Evolutionary conservation across 2,113 vertebrate species (phyloP).

Genomic region (Pangasianodon gigas): DNA sequence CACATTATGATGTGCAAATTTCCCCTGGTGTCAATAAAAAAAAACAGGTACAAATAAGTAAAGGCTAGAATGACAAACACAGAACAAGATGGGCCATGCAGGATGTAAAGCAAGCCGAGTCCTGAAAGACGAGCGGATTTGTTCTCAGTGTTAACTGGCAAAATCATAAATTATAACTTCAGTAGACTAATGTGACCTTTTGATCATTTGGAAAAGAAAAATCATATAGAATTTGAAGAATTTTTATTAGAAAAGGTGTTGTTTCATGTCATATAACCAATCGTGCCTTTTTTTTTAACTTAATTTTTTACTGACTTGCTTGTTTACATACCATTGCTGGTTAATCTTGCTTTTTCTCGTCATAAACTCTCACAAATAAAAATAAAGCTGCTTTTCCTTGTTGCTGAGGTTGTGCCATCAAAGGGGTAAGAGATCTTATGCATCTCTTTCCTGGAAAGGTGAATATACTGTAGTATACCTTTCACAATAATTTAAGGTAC

Average conservation of each 20-base stretch:
- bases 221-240: background rate
- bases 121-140: slow-evolving; percentile 4
- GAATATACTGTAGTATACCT: too few relatives aligned
- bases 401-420: background rate
- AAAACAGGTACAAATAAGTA: slow-evolving; percentile 10
- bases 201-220: background rate
- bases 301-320: background rate
- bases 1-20: background rate
- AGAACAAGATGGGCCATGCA: slow-evolving; percentile 3
- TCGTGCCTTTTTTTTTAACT: background rate
- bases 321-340: background rate
- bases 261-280: background rate
- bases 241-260: background rate
- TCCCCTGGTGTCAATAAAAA: slow-evolving; percentile 5
- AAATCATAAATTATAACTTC: slow-evolving; percentile 25
- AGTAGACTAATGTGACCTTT: background rate
- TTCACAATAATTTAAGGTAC: too few relatives aligned
- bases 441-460: too few relatives aligned
- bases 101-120: background rate
- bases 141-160: background rate
- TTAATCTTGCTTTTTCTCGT: background rate
- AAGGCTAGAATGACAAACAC: slow-evolving; percentile 13
- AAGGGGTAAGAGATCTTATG: background rate
- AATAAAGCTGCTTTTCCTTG: background rate
- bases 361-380: background rate